A percentile compares a stretch with the other conserved stretches of the same genome.
phyloP scores from a whole-genome alignment of 1,140 invertebrate genomes.

The Drosophila varians region DNA sequence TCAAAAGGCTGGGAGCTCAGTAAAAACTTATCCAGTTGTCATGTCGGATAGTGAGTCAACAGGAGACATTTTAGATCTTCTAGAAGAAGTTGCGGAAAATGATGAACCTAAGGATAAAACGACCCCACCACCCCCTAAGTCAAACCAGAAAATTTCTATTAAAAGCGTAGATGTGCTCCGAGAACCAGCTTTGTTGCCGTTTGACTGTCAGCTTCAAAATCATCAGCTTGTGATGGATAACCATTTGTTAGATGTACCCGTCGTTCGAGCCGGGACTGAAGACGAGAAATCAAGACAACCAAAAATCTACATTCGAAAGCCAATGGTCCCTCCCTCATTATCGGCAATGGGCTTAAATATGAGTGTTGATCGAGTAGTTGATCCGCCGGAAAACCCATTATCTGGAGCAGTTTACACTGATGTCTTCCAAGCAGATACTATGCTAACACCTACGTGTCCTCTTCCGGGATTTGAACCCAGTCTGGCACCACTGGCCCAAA shows the following conservation, averaged over 20 bases:
- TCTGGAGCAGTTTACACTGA: constrained; percentile 9
- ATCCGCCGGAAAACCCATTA: background rate
- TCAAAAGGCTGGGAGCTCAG: constrained; percentile 28
- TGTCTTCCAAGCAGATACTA: constrained; percentile 50
- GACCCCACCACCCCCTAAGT: constrained; percentile 25
- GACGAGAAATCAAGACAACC: constrained; percentile 59
- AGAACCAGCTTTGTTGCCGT: constrained; percentile 66
- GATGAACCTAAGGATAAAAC: constrained; percentile 8
- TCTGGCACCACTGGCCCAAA: constrained; percentile 52
- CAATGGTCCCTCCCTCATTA: constrained; percentile 51
- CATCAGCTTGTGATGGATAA: constrained; percentile 17
- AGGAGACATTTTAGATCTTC: constrained; percentile 58
- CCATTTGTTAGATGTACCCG: constrained; percentile 29
- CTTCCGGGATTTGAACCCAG: constrained; percentile 61
- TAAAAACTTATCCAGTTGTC: constrained; percentile 49
- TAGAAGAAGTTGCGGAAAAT: constrained; percentile 51
- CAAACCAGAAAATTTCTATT: constrained; percentile 78
- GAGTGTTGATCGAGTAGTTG: background rate
- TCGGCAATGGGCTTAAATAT: constrained; percentile 56
- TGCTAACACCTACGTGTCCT: constrained; percentile 51
- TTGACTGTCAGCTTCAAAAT: constrained; percentile 58
- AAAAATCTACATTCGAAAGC: constrained; percentile 80
- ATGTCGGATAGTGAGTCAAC: constrained; percentile 14
- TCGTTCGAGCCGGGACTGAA: constrained; percentile 19
- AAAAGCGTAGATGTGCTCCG: constrained; percentile 80